Conservation (phyloP, 2,888 invertebrate species). For the Lasioglossum zephyrum region DNA sequence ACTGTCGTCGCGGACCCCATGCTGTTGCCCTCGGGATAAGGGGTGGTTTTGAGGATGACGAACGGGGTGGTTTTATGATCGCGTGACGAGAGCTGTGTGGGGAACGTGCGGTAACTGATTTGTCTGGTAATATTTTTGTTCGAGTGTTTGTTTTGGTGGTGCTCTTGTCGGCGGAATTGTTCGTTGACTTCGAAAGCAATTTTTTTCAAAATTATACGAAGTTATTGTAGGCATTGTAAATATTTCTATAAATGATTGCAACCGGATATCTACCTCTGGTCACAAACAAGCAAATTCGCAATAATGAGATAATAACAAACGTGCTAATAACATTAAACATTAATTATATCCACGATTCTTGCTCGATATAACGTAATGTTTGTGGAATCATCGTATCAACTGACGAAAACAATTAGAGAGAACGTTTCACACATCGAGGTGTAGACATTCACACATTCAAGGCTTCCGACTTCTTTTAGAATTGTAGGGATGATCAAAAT, state of each 20-base stretch:
- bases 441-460: not conserved
- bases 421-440: not conserved
- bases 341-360: not conserved
- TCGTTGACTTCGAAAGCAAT: not conserved
- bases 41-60: not conserved
- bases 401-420: not conserved
- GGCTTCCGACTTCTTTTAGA: not conserved
- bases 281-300: not conserved
- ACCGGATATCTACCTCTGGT: not conserved
- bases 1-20: not conserved
- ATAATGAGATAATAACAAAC: not conserved
- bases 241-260: not conserved
- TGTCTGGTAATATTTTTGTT: not conserved
- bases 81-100: not conserved
- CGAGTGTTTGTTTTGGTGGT: not conserved
- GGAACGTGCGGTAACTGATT: not conserved
- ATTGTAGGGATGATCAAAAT: not conserved
- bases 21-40: not conserved
- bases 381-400: not conserved
- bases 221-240: not conserved
- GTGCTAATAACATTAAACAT: not conserved
- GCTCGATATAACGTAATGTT: not conserved
- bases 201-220: not conserved
- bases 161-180: not conserved
- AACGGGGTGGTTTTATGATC: not conserved